These are phyloP conservation scores for Eurois occulta DNA, from an alignment of 2,888 invertebrate species.

Conservation along the genomic window DNA sequence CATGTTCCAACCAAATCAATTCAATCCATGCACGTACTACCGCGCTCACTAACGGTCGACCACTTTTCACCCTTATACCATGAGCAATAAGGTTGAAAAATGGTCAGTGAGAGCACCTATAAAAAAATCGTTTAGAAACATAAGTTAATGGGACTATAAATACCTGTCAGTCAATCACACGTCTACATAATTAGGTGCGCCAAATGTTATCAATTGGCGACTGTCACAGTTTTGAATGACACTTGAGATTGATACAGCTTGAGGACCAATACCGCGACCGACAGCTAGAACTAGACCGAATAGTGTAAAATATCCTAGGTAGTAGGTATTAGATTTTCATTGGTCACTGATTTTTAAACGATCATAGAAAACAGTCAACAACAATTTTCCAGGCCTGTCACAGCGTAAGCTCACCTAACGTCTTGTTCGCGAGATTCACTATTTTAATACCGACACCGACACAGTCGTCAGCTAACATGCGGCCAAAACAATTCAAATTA, in stretches of 20 bases:
- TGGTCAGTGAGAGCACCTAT: neutral
- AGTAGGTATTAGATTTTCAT: slow-evolving; percentile 19
- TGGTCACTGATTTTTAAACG: slow-evolving; percentile 3
- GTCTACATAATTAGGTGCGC: slow-evolving; percentile 61
- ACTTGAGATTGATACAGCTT: slow-evolving; percentile 48
- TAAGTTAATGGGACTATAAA: slow-evolving; percentile 44
- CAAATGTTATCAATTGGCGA: slow-evolving; percentile 58
- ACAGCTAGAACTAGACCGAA: slow-evolving; percentile 9
- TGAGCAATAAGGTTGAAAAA: too few relatives aligned
- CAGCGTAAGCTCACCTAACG: neutral
- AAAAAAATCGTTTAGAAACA: slow-evolving; percentile 19
- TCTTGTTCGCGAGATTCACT: neutral
- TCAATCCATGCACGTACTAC: slow-evolving; percentile 7
- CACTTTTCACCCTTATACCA: too few relatives aligned
- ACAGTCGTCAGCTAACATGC: neutral
- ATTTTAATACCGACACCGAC: neutral
- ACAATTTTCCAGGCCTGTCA: neutral
- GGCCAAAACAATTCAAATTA: neutral
- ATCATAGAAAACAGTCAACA: neutral
- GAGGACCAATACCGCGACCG: slow-evolving; percentile 26
- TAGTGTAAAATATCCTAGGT: slow-evolving; percentile 13
- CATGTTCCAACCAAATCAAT: neutral
- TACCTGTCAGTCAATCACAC: slow-evolving; percentile 60
- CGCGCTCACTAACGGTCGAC: too few relatives aligned
- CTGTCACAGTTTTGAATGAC: slow-evolving; percentile 60